These are phyloP conservation scores for Eremophila alpestris DNA, from an alignment of 2,797 vertebrate genomes.

Conservation along the genomic window DNA sequence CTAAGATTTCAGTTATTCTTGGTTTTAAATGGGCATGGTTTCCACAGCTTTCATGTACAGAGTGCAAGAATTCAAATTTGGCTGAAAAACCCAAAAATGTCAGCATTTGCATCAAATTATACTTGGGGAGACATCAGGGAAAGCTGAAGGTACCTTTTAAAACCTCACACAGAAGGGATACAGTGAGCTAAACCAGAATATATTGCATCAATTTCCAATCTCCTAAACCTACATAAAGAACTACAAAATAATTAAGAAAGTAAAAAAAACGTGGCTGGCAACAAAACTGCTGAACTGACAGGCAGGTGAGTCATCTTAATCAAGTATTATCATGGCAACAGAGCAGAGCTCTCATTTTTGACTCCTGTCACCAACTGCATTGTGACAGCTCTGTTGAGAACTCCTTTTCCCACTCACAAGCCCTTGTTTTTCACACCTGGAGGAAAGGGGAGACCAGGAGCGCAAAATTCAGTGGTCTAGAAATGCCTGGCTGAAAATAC, in stretches of 20 bases:
- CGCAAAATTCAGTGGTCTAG: slow-evolving; percentile 37
- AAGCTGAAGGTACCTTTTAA: background rate
- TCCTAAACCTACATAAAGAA: slow-evolving; percentile 14
- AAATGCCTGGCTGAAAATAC: slow-evolving; percentile 22
- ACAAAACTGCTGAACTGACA: background rate
- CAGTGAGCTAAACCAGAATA: background rate
- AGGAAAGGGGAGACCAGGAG: slow-evolving; percentile 45
- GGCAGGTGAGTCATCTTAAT: slow-evolving; percentile 15
- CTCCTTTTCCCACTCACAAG: slow-evolving; percentile 28
- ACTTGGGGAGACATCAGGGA: background rate
- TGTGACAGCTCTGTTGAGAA: slow-evolving; percentile 23
- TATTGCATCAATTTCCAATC: background rate
- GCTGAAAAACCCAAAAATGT: background rate
- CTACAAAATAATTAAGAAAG: slow-evolving; percentile 16
- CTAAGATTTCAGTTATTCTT: background rate
- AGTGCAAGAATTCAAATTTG: background rate
- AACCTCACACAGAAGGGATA: background rate
- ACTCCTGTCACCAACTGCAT: slow-evolving; percentile 14
- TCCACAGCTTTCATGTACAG: background rate
- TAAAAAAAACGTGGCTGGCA: slow-evolving; percentile 37
- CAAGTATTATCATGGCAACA: background rate
- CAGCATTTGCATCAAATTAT: background rate
- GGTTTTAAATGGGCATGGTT: background rate
- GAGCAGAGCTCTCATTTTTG: slow-evolving; percentile 19
- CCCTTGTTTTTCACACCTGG: slow-evolving; percentile 57